Evolutionary conservation across 2,888 invertebrate genomes (phyloP), one percentile per base, ranked within the genome.

Genomic region (Heteromurus nitidus): DNA sequence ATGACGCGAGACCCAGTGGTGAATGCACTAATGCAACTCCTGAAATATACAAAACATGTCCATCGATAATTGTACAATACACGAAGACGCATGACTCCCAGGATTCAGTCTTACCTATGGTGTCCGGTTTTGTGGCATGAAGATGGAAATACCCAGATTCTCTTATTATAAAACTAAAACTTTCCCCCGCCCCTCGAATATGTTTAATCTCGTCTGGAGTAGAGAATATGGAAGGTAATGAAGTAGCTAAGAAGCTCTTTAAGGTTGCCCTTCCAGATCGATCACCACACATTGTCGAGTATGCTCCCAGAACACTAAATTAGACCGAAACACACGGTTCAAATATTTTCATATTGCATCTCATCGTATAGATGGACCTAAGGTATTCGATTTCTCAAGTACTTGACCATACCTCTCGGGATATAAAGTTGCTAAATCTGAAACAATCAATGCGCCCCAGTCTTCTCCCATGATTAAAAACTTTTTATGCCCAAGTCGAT

Each of bases 71-170:
- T n/a, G n/a, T n/a, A n/a, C n/a, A n/a, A n/a, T n/a, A n/a, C n/a
- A n/a, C n/a, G n/a, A n/a, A n/a, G n/a, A n/a, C n/a, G n/a, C n/a
- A n/a, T n/a, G n/a, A n/a, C n/a, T n/a, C n/a, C n/a, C n/a, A 83
- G 11, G 88, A 88, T 13, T 88, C 82, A 3, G 89, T 22, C 67
- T 86, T 64, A n/a, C 91, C 96, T 85, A 95, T 90, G 0, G 96
- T 96, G 88, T 97, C 96, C 16, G 97, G 96, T 89, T 96, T 96
- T 0, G 96, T 95, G 0, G 95, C 92, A 88, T 97, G 96, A 3
- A 96, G 85, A 88, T 96, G 96, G 87, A 94, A 74, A 86, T 91
- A 91, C 7, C 91, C 91, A 16, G 88, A 84, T 84, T 92, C 91
- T 53, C 88, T 85, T 11, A 90, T 18, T 1, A 89, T 5, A 36